Conservation (phyloP, 2,888 invertebrate genomes). For the Mystacides longicornis region DNA sequence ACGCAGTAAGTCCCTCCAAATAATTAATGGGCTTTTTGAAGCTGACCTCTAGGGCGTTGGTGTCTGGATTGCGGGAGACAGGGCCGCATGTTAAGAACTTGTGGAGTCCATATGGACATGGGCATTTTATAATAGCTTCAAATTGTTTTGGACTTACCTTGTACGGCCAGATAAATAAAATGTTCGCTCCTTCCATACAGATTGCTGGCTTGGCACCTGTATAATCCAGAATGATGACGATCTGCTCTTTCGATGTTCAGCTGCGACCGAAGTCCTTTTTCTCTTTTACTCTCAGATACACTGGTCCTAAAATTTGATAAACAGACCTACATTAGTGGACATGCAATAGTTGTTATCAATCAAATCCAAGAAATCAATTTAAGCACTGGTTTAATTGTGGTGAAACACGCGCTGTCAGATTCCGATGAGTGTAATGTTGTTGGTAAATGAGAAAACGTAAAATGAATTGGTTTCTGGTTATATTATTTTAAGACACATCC, state of each 20-base stretch:
- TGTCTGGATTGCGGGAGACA: too few relatives aligned
- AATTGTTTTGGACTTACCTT: slow-evolving; percentile 42
- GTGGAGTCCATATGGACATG: too few relatives aligned
- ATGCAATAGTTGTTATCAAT: neutral
- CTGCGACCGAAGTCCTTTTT: slow-evolving; percentile 66
- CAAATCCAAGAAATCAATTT: neutral
- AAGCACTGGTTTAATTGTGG: neutral
- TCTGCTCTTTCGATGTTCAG: slow-evolving; percentile 63
- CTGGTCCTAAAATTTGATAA: slow-evolving; percentile 52
- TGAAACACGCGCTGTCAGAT: too few relatives aligned
- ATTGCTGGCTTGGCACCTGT: slow-evolving; percentile 67
- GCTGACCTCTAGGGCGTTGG: too few relatives aligned
- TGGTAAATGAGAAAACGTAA: neutral
- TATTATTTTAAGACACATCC: neutral
- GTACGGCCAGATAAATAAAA: slow-evolving; percentile 65
- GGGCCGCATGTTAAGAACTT: too few relatives aligned
- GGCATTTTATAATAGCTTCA: neutral
- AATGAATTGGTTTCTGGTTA: neutral
- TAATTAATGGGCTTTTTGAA: too few relatives aligned
- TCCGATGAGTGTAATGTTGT: too few relatives aligned
- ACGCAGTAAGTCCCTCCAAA: too few relatives aligned
- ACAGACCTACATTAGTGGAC: too few relatives aligned
- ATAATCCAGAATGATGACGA: slow-evolving; percentile 68
- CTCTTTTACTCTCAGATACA: slow-evolving; percentile 65
- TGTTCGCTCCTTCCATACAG: slow-evolving; percentile 69